Percentiles rank a stretch among this genome's conserved stretches.
These are phyloP conservation scores for Cabera pusaria DNA, from an alignment of 2,888 invertebrate genomes.

Conservation along the genomic window DNA sequence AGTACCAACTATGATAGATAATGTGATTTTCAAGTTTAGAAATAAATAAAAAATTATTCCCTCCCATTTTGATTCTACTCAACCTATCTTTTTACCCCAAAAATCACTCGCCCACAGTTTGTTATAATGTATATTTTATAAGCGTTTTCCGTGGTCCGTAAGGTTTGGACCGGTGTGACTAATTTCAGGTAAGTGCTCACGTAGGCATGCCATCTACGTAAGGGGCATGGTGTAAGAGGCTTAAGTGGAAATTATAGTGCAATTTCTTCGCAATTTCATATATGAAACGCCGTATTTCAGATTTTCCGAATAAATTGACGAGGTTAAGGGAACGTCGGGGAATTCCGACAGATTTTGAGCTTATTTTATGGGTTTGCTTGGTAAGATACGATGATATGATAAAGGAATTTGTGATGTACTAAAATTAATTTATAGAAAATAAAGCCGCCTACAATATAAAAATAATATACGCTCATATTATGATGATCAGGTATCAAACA, in stretches of 20 bases:
- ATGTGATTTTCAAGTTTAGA: too few relatives aligned
- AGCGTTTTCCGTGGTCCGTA: slow-evolving; percentile 36
- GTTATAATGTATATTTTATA: slow-evolving; percentile 42
- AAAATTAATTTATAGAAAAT: too few relatives aligned
- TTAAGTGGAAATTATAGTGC: slow-evolving; percentile 56
- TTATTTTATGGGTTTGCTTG: slow-evolving; percentile 3
- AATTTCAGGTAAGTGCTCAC: slow-evolving; percentile 59
- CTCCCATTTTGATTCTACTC: too few relatives aligned
- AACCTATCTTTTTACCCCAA: too few relatives aligned
- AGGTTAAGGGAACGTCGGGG: slow-evolving; percentile 22
- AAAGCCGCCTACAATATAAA: too few relatives aligned
- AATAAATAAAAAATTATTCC: too few relatives aligned
- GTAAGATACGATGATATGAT: too few relatives aligned
- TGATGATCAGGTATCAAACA: too few relatives aligned
- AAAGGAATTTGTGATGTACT: too few relatives aligned
- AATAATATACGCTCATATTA: too few relatives aligned
- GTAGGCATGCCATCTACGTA: slow-evolving; percentile 48
- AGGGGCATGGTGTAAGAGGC: slow-evolving; percentile 47
- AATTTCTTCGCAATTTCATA: slow-evolving; percentile 44
- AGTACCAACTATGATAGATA: too few relatives aligned
- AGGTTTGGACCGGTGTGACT: slow-evolving; percentile 47
- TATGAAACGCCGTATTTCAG: slow-evolving; percentile 32
- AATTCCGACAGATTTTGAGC: slow-evolving; percentile 21
- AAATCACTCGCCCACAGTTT: slow-evolving; percentile 11
- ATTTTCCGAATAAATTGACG: slow-evolving; percentile 33